Evolutionary conservation across 2,113 vertebrate species (phyloP), one percentile per base, ranked within the genome.

Genomic region (Aepyceros melampus): DNA sequence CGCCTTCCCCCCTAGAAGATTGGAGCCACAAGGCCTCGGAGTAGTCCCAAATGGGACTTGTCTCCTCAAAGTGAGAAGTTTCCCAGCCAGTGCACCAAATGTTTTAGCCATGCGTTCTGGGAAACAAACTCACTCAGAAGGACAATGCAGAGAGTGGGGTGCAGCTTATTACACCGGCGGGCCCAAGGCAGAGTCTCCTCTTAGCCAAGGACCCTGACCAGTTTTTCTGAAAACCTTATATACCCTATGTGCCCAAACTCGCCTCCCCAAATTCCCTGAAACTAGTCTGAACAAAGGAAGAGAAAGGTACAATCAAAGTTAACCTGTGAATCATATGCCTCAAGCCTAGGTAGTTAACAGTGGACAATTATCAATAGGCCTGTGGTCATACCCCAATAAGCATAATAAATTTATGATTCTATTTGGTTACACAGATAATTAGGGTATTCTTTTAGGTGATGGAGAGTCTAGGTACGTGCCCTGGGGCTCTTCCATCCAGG

Each of bases 81-180:
- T 62, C 60, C 60, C 3, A 1, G 60, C 29, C 29, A 16, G 4
- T 15, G 14, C 31, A 33, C 29, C 29, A 62, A 62, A 7, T 62
- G 60, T 33, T 31, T 2, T 33, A 33, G 60, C 60, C 60, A 62
- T 14, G 1, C 1, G 6, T 33, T 33, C 31, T 23, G 1, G 29
- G 60, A 16, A 62, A 62, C 60, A 62, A 16, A 62, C 29, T 64
- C 60, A 64, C 14, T 64, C 60, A 64, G 60, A 62, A 62, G 60
- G 14, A 33, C 60, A 33, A 7, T 62, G 29, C 14, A 15, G 31
- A 62, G 7, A 33, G 29, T 33, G 60, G 60, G 1, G 29, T 62
- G 6, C 60, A 62, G 11, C 1, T 62, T 29, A 62, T 62, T 31
- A 62, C 29, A 31, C 29, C 29, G 0, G 29, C 0, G 1, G 29